Evolutionary conservation across 2,888 invertebrate genomes (phyloP).

Genomic region (Megalurothrips usitatus): DNA sequence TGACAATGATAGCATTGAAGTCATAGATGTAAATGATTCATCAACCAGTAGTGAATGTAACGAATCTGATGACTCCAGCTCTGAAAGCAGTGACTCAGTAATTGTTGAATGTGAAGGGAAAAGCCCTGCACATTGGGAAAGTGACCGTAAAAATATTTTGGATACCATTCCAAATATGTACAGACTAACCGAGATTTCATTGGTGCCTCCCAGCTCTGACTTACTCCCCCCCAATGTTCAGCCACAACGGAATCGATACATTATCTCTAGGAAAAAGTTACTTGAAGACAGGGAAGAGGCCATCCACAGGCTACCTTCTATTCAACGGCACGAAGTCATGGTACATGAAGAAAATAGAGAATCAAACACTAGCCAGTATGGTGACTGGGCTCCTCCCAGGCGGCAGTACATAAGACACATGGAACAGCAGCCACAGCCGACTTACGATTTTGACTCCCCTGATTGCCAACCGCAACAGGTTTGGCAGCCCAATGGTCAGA

Average conservation of each 20-base stretch:
- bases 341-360: no score
- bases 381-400: no score
- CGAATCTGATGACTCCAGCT: not conserved
- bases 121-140: not conserved
- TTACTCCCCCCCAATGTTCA: slow-evolving; percentile 1
- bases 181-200: not conserved
- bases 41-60: not conserved
- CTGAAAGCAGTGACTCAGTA: not conserved
- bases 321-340: no score
- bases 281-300: not conserved
- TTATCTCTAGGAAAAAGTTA: not conserved
- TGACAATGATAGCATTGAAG: slow-evolving; percentile 1
- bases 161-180: slow-evolving; percentile 24
- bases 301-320: not conserved
- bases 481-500: not conserved
- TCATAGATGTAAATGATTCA: not conserved
- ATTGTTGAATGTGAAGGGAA: not conserved
- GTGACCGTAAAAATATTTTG: slow-evolving; percentile 22
- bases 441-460: no score
- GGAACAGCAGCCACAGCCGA: no score
- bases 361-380: no score
- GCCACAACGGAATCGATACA: not conserved
- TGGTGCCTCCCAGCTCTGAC: not conserved
- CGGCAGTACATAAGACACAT: no score
- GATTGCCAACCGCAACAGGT: no score